Base-by-base conservation (phyloP, 2,797 vertebrate genomes). In the Streptopelia turtur region DNA sequence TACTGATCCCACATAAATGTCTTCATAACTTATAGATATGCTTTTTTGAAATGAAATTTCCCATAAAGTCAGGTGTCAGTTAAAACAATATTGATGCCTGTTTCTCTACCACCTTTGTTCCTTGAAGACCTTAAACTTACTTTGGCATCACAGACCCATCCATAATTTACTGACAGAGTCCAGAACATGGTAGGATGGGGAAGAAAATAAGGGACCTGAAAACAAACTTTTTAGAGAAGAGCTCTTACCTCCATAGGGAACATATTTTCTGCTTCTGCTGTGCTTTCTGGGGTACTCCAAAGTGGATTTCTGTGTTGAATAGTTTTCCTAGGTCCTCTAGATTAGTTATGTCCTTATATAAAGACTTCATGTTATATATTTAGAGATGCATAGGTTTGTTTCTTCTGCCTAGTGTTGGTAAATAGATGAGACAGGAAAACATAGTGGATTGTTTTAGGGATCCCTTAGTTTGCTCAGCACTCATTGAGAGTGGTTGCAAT, bases 71-170 rank as follows among this genome's bases (percentile, higher is more conserved):
- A 84, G n/a, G 24, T 94, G 81, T 47, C 86, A 92, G 53, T 87
- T 92, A 92, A 85, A 94, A 61, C 33, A 87, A 75, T 90, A 93
- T 87, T 85, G 71, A 89, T 90, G 71, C 35, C 64, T 68, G 4
- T 60, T 90, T 87, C 81, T 90, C 43, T 50, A 16, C 47, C 66
- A 90, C 59, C 52, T 95, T 93, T 93, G 30, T 89, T 94, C 78
- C 52, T 90, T 80, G 49, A 93, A 87, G 83, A 92, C 52, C 70
- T 96, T 93, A 84, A 89, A 89, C 77, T 90, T 90, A 31, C 47
- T 82, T 93, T 76, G 41, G 37, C 20, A 53, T 87, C 49, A 68
- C 22, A 87, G 52, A 47, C 25, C 47, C 49, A 87, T 90, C 66
- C 60, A 72, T 96, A 93, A 93, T 66, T 93, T 78, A 66, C 80